Evolutionary conservation across 2,113 vertebrate species (phyloP).

Genomic region (Galbula dea): DNA sequence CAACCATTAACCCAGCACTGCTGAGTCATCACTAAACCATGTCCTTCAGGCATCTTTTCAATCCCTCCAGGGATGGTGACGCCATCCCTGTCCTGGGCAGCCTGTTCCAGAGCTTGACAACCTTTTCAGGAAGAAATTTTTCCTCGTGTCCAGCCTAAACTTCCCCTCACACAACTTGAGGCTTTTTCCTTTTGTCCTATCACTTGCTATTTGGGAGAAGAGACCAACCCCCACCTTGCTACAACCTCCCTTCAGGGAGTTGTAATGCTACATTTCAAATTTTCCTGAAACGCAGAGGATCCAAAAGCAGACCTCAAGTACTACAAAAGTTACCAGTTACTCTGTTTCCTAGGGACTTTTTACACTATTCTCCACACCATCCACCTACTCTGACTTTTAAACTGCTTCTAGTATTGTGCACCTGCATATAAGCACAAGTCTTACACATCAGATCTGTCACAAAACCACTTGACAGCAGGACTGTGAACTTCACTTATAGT

Average conservation of each 20-base stretch:
- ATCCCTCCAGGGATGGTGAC: neutral
- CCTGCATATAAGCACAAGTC: neutral
- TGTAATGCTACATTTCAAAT: neutral
- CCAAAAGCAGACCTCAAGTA: neutral
- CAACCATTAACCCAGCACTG: neutral
- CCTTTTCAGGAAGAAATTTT: rapidly evolving
- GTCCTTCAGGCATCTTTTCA: neutral
- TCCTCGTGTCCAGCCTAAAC: neutral
- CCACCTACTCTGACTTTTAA: neutral
- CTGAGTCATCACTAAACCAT: neutral
- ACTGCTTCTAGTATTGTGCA: neutral
- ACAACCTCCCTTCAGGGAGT: neutral
- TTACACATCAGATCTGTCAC: neutral
- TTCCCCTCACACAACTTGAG: rapidly evolving
- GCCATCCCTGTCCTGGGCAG: neutral
- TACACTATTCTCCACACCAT: neutral
- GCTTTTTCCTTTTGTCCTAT: neutral
- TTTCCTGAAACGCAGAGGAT: no score
- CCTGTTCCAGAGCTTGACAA: rapidly evolving
- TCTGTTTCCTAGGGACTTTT: neutral
- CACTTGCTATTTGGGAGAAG: neutral
- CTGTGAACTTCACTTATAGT: neutral
- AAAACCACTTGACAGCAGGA: neutral
- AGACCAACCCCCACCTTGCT: neutral
- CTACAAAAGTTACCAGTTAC: neutral